phyloP scores from a whole-genome alignment of 2,888 invertebrate genomes.

The Platycheirus albimanus region DNA sequence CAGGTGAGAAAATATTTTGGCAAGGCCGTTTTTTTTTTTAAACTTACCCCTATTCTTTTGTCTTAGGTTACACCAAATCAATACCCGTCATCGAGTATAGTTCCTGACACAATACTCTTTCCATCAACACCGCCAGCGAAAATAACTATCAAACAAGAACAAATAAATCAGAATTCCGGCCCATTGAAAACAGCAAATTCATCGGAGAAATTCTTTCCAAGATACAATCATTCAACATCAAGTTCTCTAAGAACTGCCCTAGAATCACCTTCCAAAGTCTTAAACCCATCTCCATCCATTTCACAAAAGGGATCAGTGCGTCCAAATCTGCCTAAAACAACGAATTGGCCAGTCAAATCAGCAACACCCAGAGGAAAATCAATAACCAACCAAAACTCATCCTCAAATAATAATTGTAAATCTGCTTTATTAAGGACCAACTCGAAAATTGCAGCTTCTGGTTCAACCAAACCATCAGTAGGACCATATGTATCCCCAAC shows the following conservation, averaged over 20 bases:
- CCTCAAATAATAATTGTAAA: background rate
- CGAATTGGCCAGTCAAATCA: constrained; percentile 35
- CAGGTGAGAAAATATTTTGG: constrained; percentile 41
- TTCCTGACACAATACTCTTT: background rate
- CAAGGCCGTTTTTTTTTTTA: background rate
- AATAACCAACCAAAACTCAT: background rate
- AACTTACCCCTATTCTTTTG: background rate
- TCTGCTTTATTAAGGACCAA: background rate
- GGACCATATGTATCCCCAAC: constrained; percentile 40
- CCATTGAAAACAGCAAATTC: background rate
- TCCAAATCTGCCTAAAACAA: background rate
- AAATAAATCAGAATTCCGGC: background rate
- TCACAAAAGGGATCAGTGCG: background rate
- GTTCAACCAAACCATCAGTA: constrained; percentile 1
- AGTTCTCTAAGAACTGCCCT: background rate
- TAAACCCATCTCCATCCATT: background rate
- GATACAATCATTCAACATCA: constrained; percentile 34
- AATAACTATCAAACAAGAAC: constrained; percentile 8
- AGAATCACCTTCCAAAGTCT: background rate
- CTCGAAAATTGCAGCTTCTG: background rate
- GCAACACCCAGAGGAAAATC: background rate
- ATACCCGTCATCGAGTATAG: background rate
- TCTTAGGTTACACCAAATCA: constrained; percentile 19
- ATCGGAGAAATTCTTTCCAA: constrained; percentile 31
- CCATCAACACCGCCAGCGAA: background rate